Conservation (phyloP, 1,140 invertebrate genomes). For the Drosophila sp. region DNA sequence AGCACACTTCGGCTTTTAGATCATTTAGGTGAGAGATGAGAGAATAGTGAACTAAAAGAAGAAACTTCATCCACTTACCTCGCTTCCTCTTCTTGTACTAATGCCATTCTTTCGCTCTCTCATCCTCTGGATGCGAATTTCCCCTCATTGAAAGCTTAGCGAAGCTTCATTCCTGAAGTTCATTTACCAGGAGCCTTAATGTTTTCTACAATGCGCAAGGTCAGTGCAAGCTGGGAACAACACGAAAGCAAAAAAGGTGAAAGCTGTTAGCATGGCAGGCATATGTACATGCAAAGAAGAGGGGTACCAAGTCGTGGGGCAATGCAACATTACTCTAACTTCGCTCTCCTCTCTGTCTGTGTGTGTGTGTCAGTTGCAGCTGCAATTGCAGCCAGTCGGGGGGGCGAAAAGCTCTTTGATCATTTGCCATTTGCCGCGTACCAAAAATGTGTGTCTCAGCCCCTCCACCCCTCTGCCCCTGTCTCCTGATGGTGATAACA, state of each 20-base stretch:
- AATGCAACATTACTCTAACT: constrained; percentile 8
- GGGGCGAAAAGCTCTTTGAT: constrained; percentile 70
- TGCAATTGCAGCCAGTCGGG: constrained; percentile 33
- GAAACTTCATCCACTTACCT: not conserved
- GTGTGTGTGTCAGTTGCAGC: constrained; percentile 20
- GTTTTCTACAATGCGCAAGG: constrained; percentile 70
- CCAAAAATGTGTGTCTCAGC: constrained; percentile 14
- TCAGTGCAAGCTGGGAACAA: constrained; percentile 69
- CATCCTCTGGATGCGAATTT: constrained; percentile 36
- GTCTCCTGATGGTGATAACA: constrained; percentile 51
- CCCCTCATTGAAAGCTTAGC: constrained; percentile 59
- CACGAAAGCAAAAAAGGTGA: constrained; percentile 42
- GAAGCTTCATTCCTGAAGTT: constrained; percentile 76
- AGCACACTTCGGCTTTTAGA: constrained; percentile 17
- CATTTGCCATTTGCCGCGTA: constrained; percentile 50
- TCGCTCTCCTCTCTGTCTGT: constrained; percentile 7
- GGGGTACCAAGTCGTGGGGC: constrained; percentile 14
- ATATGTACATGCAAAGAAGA: not conserved
- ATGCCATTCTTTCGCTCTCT: constrained; percentile 3
- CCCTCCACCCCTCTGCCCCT: constrained; percentile 13
- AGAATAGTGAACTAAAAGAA: not conserved
- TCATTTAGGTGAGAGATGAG: not conserved
- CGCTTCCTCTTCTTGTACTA: not conserved
- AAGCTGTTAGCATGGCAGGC: constrained; percentile 41
- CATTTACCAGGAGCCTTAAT: constrained; percentile 54